Base-by-base conservation (phyloP, 2,888 invertebrate species). In the Dexiosoma caninum region DNA sequence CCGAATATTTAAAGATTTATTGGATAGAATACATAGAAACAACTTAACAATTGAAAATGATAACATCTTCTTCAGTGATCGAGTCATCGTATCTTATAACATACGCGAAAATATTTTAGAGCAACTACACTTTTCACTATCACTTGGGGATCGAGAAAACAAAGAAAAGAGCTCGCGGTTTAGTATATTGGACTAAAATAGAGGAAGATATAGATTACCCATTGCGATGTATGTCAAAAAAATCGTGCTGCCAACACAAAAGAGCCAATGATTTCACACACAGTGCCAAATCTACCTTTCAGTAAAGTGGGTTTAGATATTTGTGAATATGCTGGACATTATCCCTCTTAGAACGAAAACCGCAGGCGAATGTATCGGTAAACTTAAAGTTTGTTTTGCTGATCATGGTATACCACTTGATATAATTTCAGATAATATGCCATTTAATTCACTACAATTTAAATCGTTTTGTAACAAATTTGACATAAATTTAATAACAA, bases 171-270 rank as follows among this genome's bases (percentile, higher is more conserved):
- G 85, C 84, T 10, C 76, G 83, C 7, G 53, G 71, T n/a, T 49
- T 85, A 9, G 60, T 85, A 42, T 84, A 85, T 72, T 86, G 85
- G 84, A 85, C 84, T 14, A 57, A 83, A 7, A 78, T 85, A 12
- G 78, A 83, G 40, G 46, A 78, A 7, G 71, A 81, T 35, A 83
- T 84, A 51, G 82, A 71, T 83, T 72, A 21, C 83, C 19, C 19
- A 51, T 10, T 80, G 75, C 23, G n/a, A 16, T 5, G 57, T 76
- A 8, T 83, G 71, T 27, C 80, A 83, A 44, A 71, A 70, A 16
- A 40, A 79, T 53, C 71, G 80, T 12, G 16, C 40, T n/a, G 16
- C 72, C 2, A 82, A 81, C 16, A 59, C 70, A 8, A 83, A 78
- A 46, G 83, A 80, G 32, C 82, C 78, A 35, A 37, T 82, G 60